phyloP scores from a whole-genome alignment of 2,888 invertebrate species.

The Drosophila quinaria region DNA sequence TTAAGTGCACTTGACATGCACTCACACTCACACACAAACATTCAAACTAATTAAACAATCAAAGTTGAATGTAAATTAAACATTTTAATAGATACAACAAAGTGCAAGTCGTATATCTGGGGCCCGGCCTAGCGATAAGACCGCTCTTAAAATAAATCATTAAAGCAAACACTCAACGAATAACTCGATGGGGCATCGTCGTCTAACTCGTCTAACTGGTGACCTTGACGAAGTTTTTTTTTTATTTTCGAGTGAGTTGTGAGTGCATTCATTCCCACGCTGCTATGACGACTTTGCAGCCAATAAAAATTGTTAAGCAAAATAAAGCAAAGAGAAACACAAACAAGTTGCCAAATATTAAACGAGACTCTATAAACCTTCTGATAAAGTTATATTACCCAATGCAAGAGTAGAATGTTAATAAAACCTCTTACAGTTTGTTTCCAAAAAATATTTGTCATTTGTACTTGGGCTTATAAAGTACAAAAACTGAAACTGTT shows the following conservation, averaged over 20 bases:
- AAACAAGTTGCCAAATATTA: slow-evolving; percentile 6
- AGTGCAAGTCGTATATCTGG: slow-evolving; percentile 7
- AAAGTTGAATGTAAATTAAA: slow-evolving; percentile 39
- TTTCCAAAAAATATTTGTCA: slow-evolving; percentile 25
- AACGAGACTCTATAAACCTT: background rate
- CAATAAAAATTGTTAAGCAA: slow-evolving; percentile 62
- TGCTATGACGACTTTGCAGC: slow-evolving; percentile 57
- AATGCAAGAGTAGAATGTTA: background rate
- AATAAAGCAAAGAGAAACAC: slow-evolving; percentile 26
- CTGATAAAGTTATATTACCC: background rate
- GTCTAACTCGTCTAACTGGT: slow-evolving; percentile 9
- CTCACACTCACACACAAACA: slow-evolving; percentile 20
- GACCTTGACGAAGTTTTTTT: slow-evolving; percentile 40
- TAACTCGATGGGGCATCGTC: slow-evolving; percentile 28
- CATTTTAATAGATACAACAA: slow-evolving; percentile 21
- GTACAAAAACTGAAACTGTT: slow-evolving; percentile 51
- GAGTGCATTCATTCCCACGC: slow-evolving; percentile 72
- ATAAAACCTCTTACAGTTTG: slow-evolving; percentile 2
- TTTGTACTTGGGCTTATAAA: slow-evolving; percentile 36
- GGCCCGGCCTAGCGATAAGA: slow-evolving; percentile 35
- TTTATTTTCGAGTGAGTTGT: slow-evolving; percentile 33
- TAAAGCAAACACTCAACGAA: slow-evolving; percentile 59
- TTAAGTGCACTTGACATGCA: slow-evolving; percentile 37
- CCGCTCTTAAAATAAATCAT: slow-evolving; percentile 49
- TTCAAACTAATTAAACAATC: slow-evolving; percentile 39